Base-by-base conservation (phyloP, 2,888 invertebrate genomes). In the Boloria selene region DNA sequence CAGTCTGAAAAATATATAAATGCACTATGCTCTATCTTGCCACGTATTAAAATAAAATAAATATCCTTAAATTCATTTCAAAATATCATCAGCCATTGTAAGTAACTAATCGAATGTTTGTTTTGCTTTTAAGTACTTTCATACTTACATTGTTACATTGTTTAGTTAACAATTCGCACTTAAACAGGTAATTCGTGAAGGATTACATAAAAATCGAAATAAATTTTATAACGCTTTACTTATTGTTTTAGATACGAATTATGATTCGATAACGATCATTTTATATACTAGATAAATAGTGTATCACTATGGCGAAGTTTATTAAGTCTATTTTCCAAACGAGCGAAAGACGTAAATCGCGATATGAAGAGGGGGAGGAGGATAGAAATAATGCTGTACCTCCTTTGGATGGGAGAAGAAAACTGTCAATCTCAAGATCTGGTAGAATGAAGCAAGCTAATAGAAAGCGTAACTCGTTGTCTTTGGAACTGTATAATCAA, bases 401-500 rank as follows among this genome's bases (percentile, higher is more conserved):
- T 0, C 82, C 84, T 0, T 67, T 85, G 45, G 86, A 87, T 2
- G 80, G 77, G 0, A 83, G 85, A 60, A 78, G 92, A 62, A 92
- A 90, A 70, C 74, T 92, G 68, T 94, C 94, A n/a, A 94, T 94
- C 72, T 94, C 94, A 0, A 82, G 94, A 67, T 94, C 94, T 44
- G 94, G 94, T 3, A 85, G 94, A 72, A 91, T 94, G 85, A 92
- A 88, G 76, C 93, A 94, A 72, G 88, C 92, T 13, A 91, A 92
- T 68, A 93, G 91, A 78, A 93, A 93, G 71, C 83, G 94, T 26
- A 90, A 93, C 70, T 88, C 92, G 0, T 81, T 94, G 52, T 86
- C 88, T 67, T 78, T 92, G 65, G 93, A 93, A 66, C 79, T 93
- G 44, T 94, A 93, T 77, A 93, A 93, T 74, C 87, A 85, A 73